Conservation (phyloP, 2,797 vertebrate genomes). For the Gymnopithys bicolor region DNA sequence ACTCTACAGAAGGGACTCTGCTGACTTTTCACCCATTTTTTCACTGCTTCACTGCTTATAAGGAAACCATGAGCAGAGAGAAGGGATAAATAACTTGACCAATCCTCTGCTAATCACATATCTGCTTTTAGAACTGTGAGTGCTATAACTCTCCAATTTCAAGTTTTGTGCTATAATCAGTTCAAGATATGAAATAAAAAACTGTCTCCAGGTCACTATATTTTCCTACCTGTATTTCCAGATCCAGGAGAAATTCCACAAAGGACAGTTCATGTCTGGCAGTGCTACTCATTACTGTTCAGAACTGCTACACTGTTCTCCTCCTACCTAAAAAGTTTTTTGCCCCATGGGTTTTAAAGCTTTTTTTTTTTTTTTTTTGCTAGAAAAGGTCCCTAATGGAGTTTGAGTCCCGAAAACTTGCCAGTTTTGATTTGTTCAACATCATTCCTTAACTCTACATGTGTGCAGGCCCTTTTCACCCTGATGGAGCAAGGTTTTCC, state of each 20-base stretch:
- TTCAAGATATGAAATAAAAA: background rate
- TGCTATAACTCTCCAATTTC: slow-evolving; percentile 9
- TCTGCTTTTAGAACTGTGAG: slow-evolving; percentile 44
- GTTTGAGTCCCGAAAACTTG: background rate
- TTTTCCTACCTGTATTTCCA: background rate
- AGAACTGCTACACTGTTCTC: background rate
- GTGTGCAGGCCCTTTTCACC: background rate
- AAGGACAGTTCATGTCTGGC: background rate
- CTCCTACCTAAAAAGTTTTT: background rate
- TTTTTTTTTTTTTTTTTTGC: background rate
- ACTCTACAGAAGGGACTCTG: background rate
- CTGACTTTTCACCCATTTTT: background rate
- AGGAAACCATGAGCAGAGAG: background rate
- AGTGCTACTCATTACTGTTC: background rate
- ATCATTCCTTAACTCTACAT: background rate
- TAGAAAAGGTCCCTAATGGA: background rate
- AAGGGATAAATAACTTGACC: background rate
- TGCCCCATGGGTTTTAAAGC: background rate
- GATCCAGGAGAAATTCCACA: background rate
- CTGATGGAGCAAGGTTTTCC: background rate
- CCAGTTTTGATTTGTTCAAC: background rate
- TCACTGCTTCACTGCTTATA: background rate
- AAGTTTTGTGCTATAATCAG: slow-evolving; percentile 12
- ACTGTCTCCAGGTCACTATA: background rate
- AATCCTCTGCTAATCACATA: background rate